Percentiles rank a stretch among this genome's conserved stretches.
Evolutionary conservation across 2,888 invertebrate species (phyloP).

Genomic region (Cosmia trapezina): DNA sequence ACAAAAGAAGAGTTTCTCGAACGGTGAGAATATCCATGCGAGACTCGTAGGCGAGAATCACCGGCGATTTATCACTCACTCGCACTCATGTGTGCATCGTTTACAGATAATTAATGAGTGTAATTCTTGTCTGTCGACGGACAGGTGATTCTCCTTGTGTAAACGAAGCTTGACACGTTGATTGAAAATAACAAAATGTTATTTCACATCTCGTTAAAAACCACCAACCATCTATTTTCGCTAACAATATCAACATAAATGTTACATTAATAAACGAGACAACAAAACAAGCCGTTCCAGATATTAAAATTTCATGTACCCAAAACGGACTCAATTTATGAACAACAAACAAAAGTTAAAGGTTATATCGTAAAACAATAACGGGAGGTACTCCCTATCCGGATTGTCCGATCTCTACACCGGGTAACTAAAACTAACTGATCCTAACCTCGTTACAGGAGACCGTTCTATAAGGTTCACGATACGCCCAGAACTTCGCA

Average conservation of each 20-base stretch:
- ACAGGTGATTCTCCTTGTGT: neutral
- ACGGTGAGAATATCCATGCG: neutral
- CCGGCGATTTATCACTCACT: neutral
- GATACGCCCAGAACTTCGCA: slow-evolving; percentile 55
- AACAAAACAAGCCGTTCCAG: slow-evolving; percentile 14
- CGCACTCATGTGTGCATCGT: too few relatives aligned
- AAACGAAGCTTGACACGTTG: neutral
- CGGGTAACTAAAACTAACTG: slow-evolving; percentile 70
- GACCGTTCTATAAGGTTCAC: slow-evolving; percentile 64
- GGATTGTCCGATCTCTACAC: slow-evolving; percentile 60
- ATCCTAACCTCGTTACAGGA: slow-evolving; percentile 70
- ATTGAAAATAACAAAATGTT: slow-evolving; percentile 3
- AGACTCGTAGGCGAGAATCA: neutral
- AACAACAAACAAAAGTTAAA: slow-evolving; percentile 35
- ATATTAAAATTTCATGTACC: slow-evolving; percentile 29
- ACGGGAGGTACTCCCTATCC: slow-evolving; percentile 50
- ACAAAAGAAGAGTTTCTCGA: neutral
- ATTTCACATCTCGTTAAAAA: neutral
- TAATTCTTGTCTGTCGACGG: neutral
- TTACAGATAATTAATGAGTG: neutral
- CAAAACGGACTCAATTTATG: slow-evolving; percentile 22
- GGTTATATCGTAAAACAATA: slow-evolving; percentile 55
- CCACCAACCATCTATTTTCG: neutral
- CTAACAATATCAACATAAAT: neutral
- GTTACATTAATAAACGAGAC: slow-evolving; percentile 6